A percentile compares a stretch with the other conserved stretches of the same genome.
Conservation (phyloP, 2,888 invertebrate genomes). For the Keiferia lycopersicella region DNA sequence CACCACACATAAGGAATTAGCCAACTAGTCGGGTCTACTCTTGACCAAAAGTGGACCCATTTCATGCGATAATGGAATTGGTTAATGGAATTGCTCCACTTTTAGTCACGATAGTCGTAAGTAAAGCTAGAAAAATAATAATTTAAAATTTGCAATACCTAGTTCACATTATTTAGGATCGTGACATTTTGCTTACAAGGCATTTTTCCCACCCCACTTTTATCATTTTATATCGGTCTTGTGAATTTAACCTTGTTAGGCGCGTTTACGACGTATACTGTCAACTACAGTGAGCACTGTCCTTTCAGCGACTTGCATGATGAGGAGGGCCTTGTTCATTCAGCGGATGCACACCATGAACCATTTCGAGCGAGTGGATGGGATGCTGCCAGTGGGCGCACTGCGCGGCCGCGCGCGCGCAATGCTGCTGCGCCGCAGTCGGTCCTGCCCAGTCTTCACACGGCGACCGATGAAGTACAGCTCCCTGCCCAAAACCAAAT, state of each 20-base stretch:
- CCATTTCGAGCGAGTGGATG: slow-evolving; percentile 41
- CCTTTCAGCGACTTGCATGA: slow-evolving; percentile 61
- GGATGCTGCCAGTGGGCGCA: slow-evolving; percentile 35
- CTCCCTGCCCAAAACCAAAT: slow-evolving; percentile 26
- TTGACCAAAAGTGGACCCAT: no score
- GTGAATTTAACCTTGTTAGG: background rate
- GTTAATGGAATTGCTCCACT: no score
- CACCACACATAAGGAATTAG: no score
- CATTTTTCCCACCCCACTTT: no score
- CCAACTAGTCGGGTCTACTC: no score
- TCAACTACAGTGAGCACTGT: slow-evolving; percentile 37
- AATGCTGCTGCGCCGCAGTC: slow-evolving; percentile 41
- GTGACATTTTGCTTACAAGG: background rate
- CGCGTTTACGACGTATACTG: slow-evolving; percentile 26
- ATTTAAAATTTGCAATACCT: no score
- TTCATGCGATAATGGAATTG: no score
- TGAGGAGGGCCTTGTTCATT: slow-evolving; percentile 46
- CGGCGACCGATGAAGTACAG: slow-evolving; percentile 22
- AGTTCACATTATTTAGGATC: background rate
- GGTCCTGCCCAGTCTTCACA: slow-evolving; percentile 47
- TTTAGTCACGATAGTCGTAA: background rate
- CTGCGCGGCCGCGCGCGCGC: slow-evolving; percentile 23
- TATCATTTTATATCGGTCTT: no score
- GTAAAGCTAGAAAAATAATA: no score
- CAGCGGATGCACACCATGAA: slow-evolving; percentile 23